Base-by-base conservation (phyloP, 2,113 vertebrate species). In the Nestor notabilis region DNA sequence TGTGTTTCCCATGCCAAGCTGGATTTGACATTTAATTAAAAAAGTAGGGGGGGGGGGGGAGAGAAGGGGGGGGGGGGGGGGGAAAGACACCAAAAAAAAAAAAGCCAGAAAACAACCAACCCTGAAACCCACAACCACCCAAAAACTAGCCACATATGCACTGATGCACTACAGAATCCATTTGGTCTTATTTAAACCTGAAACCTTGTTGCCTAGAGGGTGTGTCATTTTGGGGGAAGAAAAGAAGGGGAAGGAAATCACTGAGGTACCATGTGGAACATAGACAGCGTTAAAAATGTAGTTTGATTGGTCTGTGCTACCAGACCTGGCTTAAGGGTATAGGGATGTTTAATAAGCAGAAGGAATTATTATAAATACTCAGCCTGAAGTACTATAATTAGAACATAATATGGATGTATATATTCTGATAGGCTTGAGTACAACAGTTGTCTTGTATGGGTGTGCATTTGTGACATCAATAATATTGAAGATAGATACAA, bases 21-120 rank as follows among this genome's bases (percentile, higher is more conserved):
- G 77, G 68, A 69, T 95, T 91, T 97, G 95, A 96, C 90, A 91
- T 97, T 94, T 96, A 94, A 98, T 98, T 98, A 8, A 33, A 84
- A 95, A 94, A 94, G 31, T 93, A 23, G 18, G 70, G 39, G 39
- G n/a, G n/a, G n/a, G n/a, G n/a, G n/a, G n/a, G n/a, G n/a, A n/a
- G n/a, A n/a, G n/a, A n/a, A n/a, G n/a, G n/a, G 52, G 11, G 28
- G 5, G 31, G 13, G 31, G 55, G 13, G 23, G 33, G 8, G 33
- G 2, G 5, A 21, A 53, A n/a, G n/a, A n/a, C n/a, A n/a, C n/a
- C n/a, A n/a, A 16, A 60, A 14, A 27, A 41, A 70, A 46, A 20
- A n/a, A 5, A 15, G 41, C 53, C 44, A 7, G 28, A 9, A 33
- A 53, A 72, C 47, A 1, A 11, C 47, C 49, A 18, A 47, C 6